These are phyloP conservation scores for Papilio dardanus DNA, from an alignment of 1,140 invertebrate genomes.

Conservation along the genomic window DNA sequence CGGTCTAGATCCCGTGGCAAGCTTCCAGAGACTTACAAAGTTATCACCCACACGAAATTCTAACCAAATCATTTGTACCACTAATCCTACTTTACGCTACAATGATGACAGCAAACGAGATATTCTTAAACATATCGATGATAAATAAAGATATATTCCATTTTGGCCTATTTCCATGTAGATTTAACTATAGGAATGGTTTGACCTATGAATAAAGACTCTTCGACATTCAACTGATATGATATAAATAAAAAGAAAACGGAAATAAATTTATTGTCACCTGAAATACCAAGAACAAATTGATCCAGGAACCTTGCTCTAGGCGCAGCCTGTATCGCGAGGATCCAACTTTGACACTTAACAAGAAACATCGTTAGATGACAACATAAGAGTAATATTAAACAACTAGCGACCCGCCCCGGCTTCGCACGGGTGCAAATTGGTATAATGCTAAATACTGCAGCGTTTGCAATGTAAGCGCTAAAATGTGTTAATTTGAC, in stretches of 20 bases:
- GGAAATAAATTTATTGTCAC: too few relatives aligned
- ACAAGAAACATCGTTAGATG: too few relatives aligned
- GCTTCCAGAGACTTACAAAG: background rate
- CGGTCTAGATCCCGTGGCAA: slow-evolving; percentile 4
- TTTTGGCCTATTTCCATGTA: slow-evolving; percentile 18
- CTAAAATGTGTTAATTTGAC: too few relatives aligned
- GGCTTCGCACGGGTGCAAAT: too few relatives aligned
- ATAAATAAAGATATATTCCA: slow-evolving; percentile 15
- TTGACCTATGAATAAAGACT: slow-evolving; percentile 5
- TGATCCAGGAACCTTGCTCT: too few relatives aligned
- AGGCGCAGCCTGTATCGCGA: too few relatives aligned
- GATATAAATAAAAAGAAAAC: background rate
- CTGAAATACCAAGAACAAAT: too few relatives aligned
- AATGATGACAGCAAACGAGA: slow-evolving; percentile 5
- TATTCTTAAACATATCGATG: slow-evolving; percentile 8
- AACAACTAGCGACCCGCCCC: too few relatives aligned
- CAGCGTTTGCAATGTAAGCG: too few relatives aligned
- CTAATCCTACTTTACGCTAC: slow-evolving; percentile 18
- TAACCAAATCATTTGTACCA: slow-evolving; percentile 5
- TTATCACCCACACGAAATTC: slow-evolving; percentile 6
- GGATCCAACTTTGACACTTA: too few relatives aligned
- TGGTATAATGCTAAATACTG: too few relatives aligned
- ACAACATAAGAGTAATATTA: too few relatives aligned
- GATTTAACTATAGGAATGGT: background rate
- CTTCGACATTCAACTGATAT: background rate